Evolutionary conservation across 2,797 vertebrate species (phyloP).

Genomic region (Acanthornis magna): DNA sequence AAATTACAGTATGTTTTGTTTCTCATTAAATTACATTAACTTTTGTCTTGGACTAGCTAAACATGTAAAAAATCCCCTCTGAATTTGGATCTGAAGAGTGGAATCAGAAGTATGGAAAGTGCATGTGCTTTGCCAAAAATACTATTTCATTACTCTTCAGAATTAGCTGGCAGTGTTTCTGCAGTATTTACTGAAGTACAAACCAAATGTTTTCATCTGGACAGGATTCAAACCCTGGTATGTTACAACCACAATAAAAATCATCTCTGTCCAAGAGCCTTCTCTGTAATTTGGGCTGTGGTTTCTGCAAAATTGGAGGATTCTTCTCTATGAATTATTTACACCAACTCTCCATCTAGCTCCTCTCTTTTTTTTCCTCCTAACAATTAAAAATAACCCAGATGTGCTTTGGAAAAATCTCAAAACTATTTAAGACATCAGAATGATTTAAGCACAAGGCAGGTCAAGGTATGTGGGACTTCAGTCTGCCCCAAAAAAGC

Average conservation of each 20-base stretch:
- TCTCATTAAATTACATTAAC: conserved; percentile 56
- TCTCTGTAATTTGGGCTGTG: conserved; percentile 72
- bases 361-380: neutral
- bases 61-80: neutral
- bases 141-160: conserved; percentile 77
- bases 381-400: conserved; percentile 62
- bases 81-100: conserved; percentile 67
- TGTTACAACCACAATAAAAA: conserved; percentile 76
- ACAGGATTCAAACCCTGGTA: conserved; percentile 76
- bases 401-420: conserved; percentile 54
- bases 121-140: conserved; percentile 70
- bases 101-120: conserved; percentile 68
- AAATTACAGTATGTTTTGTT: conserved; percentile 24
- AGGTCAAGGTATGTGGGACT: conserved; percentile 30
- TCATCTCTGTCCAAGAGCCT: conserved; percentile 71
- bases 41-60: conserved; percentile 66
- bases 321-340: conserved; percentile 68
- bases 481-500: conserved; percentile 16
- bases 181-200: conserved; percentile 78
- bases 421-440: conserved; percentile 31
- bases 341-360: conserved; percentile 11
- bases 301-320: conserved; percentile 69
- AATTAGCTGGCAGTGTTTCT: conserved; percentile 75
- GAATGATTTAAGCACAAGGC: conserved; percentile 29
- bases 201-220: conserved; percentile 81